Evolutionary conservation across 2,888 invertebrate genomes (phyloP).

Genomic region (Pyrrhia umbra): DNA sequence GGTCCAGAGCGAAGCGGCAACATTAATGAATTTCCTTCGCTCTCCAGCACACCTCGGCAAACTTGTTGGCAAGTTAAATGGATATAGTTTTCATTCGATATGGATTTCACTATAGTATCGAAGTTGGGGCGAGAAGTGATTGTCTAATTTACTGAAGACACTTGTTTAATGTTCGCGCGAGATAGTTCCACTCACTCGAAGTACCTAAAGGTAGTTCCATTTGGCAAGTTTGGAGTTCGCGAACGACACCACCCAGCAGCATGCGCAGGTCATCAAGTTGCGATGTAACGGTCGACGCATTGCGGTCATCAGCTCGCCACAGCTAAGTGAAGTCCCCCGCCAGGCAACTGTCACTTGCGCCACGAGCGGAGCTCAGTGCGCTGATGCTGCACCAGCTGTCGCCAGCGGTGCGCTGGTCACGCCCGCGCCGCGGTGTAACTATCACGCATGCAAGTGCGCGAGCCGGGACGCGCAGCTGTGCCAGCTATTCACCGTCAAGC

Average conservation of each 20-base stretch:
- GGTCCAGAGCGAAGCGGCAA: slow-evolving; percentile 27
- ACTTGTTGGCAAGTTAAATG: slow-evolving; percentile 63
- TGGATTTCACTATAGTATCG: slow-evolving; percentile 46
- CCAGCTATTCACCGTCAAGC: background rate
- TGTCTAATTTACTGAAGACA: slow-evolving; percentile 33
- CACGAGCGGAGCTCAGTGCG: no score
- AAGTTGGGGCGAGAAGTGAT: slow-evolving; percentile 47
- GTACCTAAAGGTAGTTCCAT: background rate
- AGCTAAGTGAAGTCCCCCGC: background rate
- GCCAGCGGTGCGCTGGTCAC: background rate
- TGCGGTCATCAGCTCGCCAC: no score
- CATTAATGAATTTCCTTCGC: slow-evolving; percentile 60
- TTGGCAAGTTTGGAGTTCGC: background rate
- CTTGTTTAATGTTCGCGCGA: slow-evolving; percentile 3
- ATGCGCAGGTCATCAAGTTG: no score
- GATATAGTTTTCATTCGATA: slow-evolving; percentile 61
- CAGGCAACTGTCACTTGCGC: no score
- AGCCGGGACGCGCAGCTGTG: background rate
- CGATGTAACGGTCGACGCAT: no score
- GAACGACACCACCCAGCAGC: no score
- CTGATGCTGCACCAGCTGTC: background rate
- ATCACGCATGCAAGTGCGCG: background rate
- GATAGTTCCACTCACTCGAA: background rate
- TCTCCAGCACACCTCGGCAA: slow-evolving; percentile 29
- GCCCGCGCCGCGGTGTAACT: background rate